A percentile compares a stretch with the other conserved stretches of the same genome.
Conservation (phyloP, 2,888 invertebrate species). For the Diabrotica balteata region DNA sequence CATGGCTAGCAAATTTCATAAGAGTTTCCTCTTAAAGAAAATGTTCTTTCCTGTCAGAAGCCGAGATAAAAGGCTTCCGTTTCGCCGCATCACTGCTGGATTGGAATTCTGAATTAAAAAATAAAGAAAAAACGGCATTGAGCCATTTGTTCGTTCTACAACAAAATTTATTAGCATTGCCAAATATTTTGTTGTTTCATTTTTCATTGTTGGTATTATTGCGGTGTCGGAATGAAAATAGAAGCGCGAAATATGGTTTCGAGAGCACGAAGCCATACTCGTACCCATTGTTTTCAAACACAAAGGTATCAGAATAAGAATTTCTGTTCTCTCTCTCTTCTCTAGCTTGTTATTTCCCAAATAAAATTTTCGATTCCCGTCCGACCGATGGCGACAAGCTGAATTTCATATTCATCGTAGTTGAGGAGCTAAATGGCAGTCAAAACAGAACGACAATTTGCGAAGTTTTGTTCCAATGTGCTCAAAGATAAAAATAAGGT, state of each 20-base stretch:
- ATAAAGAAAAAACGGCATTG: neutral
- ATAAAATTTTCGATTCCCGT: slow-evolving; percentile 46
- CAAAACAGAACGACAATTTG: no score
- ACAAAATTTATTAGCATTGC: slow-evolving; percentile 21
- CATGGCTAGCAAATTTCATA: no score
- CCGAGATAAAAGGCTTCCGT: neutral
- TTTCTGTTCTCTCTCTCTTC: slow-evolving; percentile 18
- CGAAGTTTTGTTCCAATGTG: no score
- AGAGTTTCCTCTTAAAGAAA: neutral
- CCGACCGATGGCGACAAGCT: slow-evolving; percentile 33
- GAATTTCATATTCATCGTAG: slow-evolving; percentile 53
- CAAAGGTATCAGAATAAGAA: slow-evolving; percentile 41
- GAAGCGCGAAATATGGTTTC: slow-evolving; percentile 16
- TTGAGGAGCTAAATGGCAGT: slow-evolving; percentile 1
- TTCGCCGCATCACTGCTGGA: neutral
- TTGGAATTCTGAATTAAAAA: neutral
- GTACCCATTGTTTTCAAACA: slow-evolving; percentile 7
- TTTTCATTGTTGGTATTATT: slow-evolving; percentile 21
- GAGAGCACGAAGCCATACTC: slow-evolving; percentile 2
- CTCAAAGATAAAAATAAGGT: no score
- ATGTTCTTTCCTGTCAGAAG: neutral
- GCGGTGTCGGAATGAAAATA: slow-evolving; percentile 12
- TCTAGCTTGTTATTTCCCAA: slow-evolving; percentile 44
- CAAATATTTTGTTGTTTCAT: slow-evolving; percentile 24
- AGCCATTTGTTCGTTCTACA: neutral